Evolutionary conservation across 2,888 invertebrate species (phyloP).

Genomic region (Adineta ricciae): DNA sequence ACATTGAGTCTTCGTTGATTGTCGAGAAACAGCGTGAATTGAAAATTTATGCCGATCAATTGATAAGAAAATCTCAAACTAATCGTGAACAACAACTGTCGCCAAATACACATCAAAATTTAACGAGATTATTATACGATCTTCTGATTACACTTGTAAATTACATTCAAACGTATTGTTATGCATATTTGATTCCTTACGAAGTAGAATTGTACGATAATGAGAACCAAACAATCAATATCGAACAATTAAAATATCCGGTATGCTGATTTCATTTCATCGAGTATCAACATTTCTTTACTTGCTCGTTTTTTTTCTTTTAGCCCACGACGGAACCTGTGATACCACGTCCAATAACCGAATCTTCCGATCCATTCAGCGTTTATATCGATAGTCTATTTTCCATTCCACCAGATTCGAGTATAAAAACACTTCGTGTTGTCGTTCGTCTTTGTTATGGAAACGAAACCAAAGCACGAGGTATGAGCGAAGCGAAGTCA

Average conservation of each 20-base stretch:
- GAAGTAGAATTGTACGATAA: background rate
- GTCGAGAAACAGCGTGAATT: slow-evolving; percentile 8
- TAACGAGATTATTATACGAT: background rate
- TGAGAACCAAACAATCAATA: background rate
- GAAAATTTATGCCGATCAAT: background rate
- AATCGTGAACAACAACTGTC: background rate
- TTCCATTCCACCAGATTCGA: background rate
- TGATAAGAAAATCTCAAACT: background rate
- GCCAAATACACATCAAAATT: background rate
- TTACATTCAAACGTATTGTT: slow-evolving; percentile 3
- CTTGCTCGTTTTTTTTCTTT: background rate
- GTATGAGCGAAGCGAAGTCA: background rate
- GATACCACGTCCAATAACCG: background rate
- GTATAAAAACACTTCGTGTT: background rate
- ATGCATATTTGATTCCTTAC: slow-evolving; percentile 6
- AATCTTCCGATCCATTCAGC: background rate
- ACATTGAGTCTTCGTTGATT: background rate
- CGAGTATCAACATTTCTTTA: no score
- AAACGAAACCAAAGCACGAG: background rate
- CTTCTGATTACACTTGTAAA: background rate
- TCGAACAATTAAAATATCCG: background rate
- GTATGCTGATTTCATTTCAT: background rate
- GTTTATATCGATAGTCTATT: slow-evolving; percentile 12
- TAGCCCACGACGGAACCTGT: background rate
- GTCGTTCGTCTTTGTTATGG: slow-evolving; percentile 1